Conservation (phyloP, 2,888 invertebrate species). For the Myathropa florea region DNA sequence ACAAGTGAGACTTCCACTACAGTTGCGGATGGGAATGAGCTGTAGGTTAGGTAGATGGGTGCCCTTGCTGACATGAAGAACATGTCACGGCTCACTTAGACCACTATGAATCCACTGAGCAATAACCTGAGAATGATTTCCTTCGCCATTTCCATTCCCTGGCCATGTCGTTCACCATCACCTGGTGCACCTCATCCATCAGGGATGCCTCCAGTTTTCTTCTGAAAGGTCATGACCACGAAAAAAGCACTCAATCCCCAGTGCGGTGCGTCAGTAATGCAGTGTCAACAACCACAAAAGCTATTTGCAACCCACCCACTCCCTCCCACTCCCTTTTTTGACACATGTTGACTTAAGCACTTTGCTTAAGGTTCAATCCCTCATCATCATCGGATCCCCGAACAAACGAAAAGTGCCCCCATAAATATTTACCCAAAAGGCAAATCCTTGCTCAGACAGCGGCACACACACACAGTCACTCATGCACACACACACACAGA, state of each 20-base stretch:
- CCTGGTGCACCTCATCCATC: neutral
- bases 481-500: neutral
- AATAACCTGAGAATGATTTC: too few species aligned
- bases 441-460: constrained; percentile 22
- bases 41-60: too few species aligned
- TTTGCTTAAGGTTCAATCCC: constrained; percentile 53
- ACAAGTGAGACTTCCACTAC: too few species aligned
- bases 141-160: too few species aligned
- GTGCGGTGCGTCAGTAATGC: neutral
- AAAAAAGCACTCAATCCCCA: neutral
- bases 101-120: too few species aligned
- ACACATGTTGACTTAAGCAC: constrained; percentile 43
- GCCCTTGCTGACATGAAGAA: too few species aligned
- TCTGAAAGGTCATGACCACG: neutral
- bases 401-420: constrained; percentile 43
- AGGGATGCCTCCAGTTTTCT: neutral
- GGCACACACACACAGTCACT: neutral
- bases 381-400: constrained; percentile 9
- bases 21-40: too few species aligned
- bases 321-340: neutral
- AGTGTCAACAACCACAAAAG: neutral
- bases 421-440: constrained; percentile 59
- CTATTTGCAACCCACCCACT: neutral
- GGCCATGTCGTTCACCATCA: too few species aligned
- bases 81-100: too few species aligned